These are phyloP conservation scores for Galemys pyrenaicus DNA, from an alignment of 2,113 vertebrate species.

Conservation along the genomic window DNA sequence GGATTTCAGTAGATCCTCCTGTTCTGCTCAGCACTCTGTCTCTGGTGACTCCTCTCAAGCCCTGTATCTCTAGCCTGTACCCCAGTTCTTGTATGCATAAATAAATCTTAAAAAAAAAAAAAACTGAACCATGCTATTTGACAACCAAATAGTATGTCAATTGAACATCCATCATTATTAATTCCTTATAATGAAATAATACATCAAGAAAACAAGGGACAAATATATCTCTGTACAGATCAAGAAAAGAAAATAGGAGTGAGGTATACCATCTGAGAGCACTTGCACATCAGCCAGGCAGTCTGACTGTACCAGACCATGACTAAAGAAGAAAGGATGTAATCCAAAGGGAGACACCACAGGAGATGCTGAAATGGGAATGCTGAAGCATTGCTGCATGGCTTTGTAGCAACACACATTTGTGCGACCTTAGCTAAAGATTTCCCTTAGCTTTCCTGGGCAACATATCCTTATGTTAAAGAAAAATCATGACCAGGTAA, in stretches of 20 bases:
- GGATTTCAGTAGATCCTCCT: no score
- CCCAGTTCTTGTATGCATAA: no score
- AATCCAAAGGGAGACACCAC: neutral
- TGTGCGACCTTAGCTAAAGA: neutral
- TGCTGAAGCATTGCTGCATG: rapidly evolving
- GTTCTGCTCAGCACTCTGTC: no score
- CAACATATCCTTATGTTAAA: neutral
- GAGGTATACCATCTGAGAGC: neutral
- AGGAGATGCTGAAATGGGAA: neutral
- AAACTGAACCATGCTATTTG: neutral
- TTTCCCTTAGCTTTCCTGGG: neutral
- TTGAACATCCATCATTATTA: neutral
- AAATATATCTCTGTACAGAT: neutral
- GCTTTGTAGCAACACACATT: neutral
- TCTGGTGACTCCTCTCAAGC: no score
- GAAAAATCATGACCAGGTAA: neutral
- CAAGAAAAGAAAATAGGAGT: neutral
- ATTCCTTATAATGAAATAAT: neutral
- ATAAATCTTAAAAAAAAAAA: no score
- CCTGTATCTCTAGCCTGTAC: no score
- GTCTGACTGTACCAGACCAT: neutral
- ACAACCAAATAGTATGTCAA: neutral
- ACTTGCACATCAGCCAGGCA: neutral
- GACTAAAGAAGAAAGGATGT: neutral
- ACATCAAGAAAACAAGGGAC: neutral